These are phyloP conservation scores for Nephrotoma appendiculata DNA, from an alignment of 2,888 invertebrate species.

Conservation along the genomic window DNA sequence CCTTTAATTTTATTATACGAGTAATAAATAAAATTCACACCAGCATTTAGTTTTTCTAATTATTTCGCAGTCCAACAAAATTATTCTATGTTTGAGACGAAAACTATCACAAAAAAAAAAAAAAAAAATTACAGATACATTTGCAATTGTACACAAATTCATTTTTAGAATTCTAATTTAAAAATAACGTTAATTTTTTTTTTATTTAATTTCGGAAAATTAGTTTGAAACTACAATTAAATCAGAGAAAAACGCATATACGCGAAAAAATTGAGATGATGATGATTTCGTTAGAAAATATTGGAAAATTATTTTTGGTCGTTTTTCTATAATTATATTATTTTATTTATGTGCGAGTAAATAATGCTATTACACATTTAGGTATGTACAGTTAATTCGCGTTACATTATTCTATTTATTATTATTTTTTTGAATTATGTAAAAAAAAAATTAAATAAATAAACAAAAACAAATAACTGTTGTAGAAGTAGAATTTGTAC, in stretches of 20 bases:
- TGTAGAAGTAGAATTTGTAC: not conserved
- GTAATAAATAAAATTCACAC: not conserved
- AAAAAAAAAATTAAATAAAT: too few relatives aligned
- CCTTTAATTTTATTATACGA: not conserved
- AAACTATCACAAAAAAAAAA: not conserved
- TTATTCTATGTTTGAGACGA: not conserved
- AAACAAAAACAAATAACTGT: not conserved
- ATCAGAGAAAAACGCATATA: not conserved
- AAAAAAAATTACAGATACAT: not conserved
- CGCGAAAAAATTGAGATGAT: not conserved
- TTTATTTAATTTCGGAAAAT: not conserved
- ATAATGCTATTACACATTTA: not conserved
- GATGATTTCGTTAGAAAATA: not conserved
- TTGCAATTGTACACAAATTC: not conserved
- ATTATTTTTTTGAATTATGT: not conserved
- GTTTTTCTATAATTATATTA: not conserved
- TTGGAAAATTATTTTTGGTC: not conserved
- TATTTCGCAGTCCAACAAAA: not conserved
- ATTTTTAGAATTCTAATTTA: not conserved
- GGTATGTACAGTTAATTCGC: not conserved
- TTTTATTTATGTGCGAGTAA: not conserved
- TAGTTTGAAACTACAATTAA: not conserved
- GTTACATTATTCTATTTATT: not conserved
- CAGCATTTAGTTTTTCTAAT: not conserved
- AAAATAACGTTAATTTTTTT: not conserved